Base-by-base conservation (phyloP, 2,797 vertebrate species). In the Characodon lateralis region DNA sequence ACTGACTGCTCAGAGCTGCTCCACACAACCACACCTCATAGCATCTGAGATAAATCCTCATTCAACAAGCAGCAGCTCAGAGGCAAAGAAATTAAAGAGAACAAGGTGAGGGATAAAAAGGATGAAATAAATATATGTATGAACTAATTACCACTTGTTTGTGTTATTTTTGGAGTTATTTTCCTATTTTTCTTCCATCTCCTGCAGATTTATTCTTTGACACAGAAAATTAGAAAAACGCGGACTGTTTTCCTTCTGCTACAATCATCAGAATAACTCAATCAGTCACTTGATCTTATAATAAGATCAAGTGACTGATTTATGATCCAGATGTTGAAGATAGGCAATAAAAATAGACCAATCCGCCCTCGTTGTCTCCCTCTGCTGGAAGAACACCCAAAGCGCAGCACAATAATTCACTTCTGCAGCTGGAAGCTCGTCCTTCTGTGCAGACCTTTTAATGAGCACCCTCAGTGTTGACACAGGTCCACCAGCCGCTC, bases 361-460 rank as follows among this genome's bases (percentile, higher is more conserved):
- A 78, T 76, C 50, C 10, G 28, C 41, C 43, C 71, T 2, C 58
- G 89, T 66, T 94, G 93, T 90, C 94, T 90, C 95, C 95, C 92
- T 90, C 95, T 94, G 46, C 86, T 93, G 95, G 76, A 71, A 14
- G 61, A 51, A 20, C 26, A 31, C 77, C 51, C 3, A n/a, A 41
- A 66, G 65, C 71, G 16, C 85, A 84, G 16, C 73, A n/a, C 0
- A 55, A 53, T 20, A 50, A 76, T 46, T 61, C 20, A 14, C 20
- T 76, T 5, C 31, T 75, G 6, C 41, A 73, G 80, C 71, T 6
- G 56, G 80, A 7, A 0, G 50, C 18, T 51, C 13, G 12, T 12
- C 9, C 48, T 48, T 12, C 48, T 13, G 48, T 48, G 48, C 48
- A 48, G 48, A 12, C 10, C 48, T 48, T 14, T 14, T 48, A 14